Base-by-base conservation (phyloP, 1,140 invertebrate species). In the Drosophila gunungcola region DNA sequence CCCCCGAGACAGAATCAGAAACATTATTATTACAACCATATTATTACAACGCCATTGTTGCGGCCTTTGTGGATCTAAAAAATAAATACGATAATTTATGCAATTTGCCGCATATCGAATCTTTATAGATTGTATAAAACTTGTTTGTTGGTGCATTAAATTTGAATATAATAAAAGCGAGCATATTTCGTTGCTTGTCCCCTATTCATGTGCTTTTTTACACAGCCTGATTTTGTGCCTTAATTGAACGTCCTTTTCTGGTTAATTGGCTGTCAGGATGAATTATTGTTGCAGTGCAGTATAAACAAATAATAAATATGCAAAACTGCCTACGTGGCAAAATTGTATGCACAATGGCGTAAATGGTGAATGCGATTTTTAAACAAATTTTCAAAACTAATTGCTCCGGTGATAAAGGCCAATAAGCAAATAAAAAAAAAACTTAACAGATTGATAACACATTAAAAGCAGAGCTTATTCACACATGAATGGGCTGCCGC, bases 201-300 rank as follows among this genome's bases (percentile, higher is more conserved):
- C 67, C 62, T 63, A 72, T 86, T 73, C 60, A 82, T 76, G 60
- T 52, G 46, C 43, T 52, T 68, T 73, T 76, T 76, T 60, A n/a
- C 25, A 36, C 27, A 54, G 57, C 62, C 73, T 72, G 74, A 89
- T 88, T 81, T 89, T 89, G 80, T 78, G 72, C 74, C 90, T 86
- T 90, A 90, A 90, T 90, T 90, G 88, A 90, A 90, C 80, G 82
- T 90, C 82, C 82, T 83, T 80, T 89, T 77, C 80, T 90, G 88
- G 90, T 90, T 90, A 90, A 90, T 90, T 90, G 82, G 88, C 79
- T 83, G 80, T 77, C 88, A 76, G 70, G 57, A 46, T 90, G 82
- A 90, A 85, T 86, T 90, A 90, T 90, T 75, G 73, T 73, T 73
- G 61, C 70, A 58, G 64, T 56, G 68, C 62, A 90, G 79, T 77